These are phyloP conservation scores for Tetranychus piercei DNA, from an alignment of 2,888 invertebrate species.

Conservation along the genomic window DNA sequence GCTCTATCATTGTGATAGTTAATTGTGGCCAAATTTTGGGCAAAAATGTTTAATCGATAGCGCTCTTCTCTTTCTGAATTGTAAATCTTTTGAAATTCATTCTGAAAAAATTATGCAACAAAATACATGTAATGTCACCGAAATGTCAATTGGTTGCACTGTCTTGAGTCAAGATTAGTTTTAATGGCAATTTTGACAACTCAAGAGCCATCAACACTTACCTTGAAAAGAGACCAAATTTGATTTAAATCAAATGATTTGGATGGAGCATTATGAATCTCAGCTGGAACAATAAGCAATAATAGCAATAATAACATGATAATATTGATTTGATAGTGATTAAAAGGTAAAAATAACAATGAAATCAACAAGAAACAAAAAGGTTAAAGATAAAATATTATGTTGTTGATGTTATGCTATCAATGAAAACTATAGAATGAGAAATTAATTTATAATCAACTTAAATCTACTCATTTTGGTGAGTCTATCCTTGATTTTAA, in stretches of 20 bases:
- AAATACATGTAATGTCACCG: too few species aligned
- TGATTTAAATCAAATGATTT: neutral
- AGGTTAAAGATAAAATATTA: neutral
- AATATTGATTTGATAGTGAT: neutral
- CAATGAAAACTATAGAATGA: too few species aligned
- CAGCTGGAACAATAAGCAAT: neutral
- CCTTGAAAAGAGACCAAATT: neutral
- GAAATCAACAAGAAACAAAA: neutral
- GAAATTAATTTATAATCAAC: too few species aligned
- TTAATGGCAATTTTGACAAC: too few species aligned
- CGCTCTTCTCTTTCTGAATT: slow-evolving; percentile 4
- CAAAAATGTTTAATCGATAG: slow-evolving; percentile 13
- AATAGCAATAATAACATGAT: neutral
- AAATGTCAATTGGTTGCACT: neutral
- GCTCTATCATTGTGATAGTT: slow-evolving; percentile 13
- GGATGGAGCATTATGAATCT: neutral
- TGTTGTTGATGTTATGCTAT: too few species aligned
- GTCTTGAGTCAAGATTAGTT: too few species aligned
- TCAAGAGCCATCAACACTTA: neutral
- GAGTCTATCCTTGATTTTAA: too few species aligned
- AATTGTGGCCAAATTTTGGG: slow-evolving; percentile 12
- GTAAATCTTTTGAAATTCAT: neutral
- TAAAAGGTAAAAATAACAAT: neutral
- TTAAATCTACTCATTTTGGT: too few species aligned
- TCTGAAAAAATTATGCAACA: neutral